These are phyloP conservation scores for Myiagra hebetior DNA, from an alignment of 2,113 vertebrate genomes.

Conservation along the genomic window DNA sequence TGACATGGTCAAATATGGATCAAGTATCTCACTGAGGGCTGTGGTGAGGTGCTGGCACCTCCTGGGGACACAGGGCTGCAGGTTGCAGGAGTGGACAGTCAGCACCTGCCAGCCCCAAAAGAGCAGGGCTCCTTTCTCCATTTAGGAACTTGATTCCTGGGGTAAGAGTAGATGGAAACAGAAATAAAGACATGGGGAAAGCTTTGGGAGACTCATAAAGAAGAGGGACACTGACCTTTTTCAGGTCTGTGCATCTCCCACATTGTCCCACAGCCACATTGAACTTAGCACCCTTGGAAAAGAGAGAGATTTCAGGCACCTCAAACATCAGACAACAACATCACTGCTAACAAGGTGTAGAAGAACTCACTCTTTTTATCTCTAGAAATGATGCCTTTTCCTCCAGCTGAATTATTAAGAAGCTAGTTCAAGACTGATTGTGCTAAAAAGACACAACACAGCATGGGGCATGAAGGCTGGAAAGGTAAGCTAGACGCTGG, in stretches of 20 bases:
- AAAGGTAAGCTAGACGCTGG: not conserved
- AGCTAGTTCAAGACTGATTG: not conserved
- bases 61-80: not conserved
- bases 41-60: fast-evolving
- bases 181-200: not conserved
- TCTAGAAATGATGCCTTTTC: not conserved
- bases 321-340: not conserved
- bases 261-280: fast-evolving
- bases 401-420: not conserved
- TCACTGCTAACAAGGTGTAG: not conserved
- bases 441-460: not conserved
- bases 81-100: not conserved
- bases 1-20: not conserved
- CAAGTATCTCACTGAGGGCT: not conserved
- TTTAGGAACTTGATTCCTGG: not conserved
- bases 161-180: not conserved
- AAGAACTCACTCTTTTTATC: not conserved
- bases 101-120: fast-evolving
- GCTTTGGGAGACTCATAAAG: not conserved
- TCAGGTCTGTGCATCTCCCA: not conserved
- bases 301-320: not conserved
- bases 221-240: not conserved
- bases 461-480: not conserved
- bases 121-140: not conserved
- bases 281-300: not conserved